Conservation (phyloP, 2,113 vertebrate genomes). For the Carettochelys insculpta region DNA sequence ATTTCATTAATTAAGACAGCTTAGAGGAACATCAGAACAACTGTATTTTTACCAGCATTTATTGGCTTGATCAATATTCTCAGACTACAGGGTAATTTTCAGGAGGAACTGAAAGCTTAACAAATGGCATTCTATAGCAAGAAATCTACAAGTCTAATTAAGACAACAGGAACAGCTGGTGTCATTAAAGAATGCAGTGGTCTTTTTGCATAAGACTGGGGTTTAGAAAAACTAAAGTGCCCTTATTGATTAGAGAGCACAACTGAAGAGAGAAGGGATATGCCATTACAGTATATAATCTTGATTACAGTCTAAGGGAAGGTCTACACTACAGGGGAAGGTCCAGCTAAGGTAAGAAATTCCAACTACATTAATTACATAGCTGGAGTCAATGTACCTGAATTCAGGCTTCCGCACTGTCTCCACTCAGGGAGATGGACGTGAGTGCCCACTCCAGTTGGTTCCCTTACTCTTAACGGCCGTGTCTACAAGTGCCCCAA, state of each 20-base stretch:
- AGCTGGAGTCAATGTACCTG: too few relatives aligned
- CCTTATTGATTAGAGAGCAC: background rate
- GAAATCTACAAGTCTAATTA: background rate
- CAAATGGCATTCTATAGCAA: constrained; percentile 49
- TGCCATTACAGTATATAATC: background rate
- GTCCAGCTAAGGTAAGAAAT: too few relatives aligned
- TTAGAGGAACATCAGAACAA: background rate
- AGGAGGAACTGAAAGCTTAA: constrained; percentile 16
- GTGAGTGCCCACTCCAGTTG: too few relatives aligned
- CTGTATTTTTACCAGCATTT: background rate
- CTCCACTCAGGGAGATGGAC: too few relatives aligned
- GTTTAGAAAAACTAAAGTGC: background rate
- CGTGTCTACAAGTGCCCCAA: too few relatives aligned
- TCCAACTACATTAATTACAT: too few relatives aligned
- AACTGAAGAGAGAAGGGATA: background rate
- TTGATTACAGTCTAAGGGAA: background rate
- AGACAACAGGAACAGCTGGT: background rate
- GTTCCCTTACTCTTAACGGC: too few relatives aligned
- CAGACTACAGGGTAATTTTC: background rate
- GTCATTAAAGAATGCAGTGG: background rate
- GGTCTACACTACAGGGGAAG: too few relatives aligned
- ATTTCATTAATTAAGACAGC: background rate
- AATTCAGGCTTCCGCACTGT: too few relatives aligned
- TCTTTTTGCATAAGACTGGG: background rate
- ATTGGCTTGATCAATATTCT: background rate